Evolutionary conservation across 35 echinoderm and acorn worm genomes (phyloP).

Genomic region (Ptychodera flava): DNA sequence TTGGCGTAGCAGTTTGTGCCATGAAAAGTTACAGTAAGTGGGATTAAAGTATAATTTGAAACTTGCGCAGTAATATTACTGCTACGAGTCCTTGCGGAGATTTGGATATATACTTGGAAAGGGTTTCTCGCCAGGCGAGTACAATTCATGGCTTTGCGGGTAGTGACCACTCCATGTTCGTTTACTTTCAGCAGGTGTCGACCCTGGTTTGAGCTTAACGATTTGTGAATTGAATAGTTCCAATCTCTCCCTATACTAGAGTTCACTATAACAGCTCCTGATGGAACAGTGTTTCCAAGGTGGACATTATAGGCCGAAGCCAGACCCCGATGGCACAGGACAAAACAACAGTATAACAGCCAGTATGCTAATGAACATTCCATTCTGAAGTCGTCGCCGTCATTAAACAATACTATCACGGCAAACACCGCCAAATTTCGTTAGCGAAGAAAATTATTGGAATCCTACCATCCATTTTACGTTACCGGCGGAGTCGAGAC

Average conservation of each 20-base stretch:
- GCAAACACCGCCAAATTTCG: neutral
- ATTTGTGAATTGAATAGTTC: neutral
- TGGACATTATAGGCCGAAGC: neutral
- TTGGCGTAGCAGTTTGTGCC: neutral
- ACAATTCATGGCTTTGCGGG: neutral
- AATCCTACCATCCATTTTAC: neutral
- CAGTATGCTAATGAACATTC: neutral
- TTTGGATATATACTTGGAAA: neutral
- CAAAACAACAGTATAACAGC: neutral
- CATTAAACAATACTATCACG: neutral
- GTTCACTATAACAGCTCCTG: neutral
- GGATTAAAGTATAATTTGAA: neutral
- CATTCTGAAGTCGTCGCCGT: neutral
- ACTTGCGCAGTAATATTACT: neutral
- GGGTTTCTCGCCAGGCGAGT: neutral
- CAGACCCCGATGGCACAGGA: neutral
- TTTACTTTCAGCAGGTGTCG: neutral
- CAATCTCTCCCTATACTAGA: neutral
- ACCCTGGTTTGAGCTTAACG: neutral
- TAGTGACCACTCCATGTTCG: neutral
- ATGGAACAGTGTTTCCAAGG: neutral
- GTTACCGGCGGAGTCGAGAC: neutral
- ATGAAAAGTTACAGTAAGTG: neutral
- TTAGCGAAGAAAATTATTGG: neutral
- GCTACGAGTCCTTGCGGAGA: neutral